Base-by-base conservation (phyloP, 2,888 invertebrate genomes). In the Cetonia aurata region DNA sequence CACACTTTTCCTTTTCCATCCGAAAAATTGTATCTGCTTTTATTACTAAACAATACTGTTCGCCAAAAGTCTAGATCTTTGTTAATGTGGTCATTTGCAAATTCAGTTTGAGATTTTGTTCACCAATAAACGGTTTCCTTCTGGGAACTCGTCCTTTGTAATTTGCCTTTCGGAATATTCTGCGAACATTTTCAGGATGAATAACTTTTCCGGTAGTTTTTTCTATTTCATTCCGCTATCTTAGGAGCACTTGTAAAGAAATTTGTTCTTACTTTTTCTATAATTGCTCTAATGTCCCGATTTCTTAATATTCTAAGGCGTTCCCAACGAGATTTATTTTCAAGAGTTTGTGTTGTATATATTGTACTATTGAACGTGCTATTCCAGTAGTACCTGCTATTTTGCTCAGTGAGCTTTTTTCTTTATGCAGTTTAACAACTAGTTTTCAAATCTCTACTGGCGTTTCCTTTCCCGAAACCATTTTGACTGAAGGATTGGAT, bases 1-100 rank as follows among this genome's bases (percentile, higher is more conserved):
- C 71, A 77, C 12, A 76, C 73, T 55, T 31, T 75, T 17, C 33
- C 69, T 2, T 59, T 44, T 10, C 72, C 71, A 67, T 76, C 72
- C 10, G 65, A 70, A 67, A 71, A 52, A 76, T 48, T 71, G 75
- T 33, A n/a, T 66, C 77, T 79, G 10, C 72, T 73, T 65, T 79
- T 75, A 68, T 78, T 75, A 0, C 71, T 73, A 19, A 80, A 81
- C 10, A 76, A 6, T 10, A 46, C 46, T 46, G 46, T 46, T 4
- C 10, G 3, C 46, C 13, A 46, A 46, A 46, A 46, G 3, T 46
- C 46, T 46, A n/a, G n/a, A 10, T 33, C 33, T 33, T 33, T 33
- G 33, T 33, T 33, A 6, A 33, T 33, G 33, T 33, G 33, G 3
- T 33, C 33, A 33, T 33, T 33, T 33, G 33, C 33, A 6, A 6